Conservation (phyloP, 2,888 invertebrate species). For the Platycheirus rosarum region DNA sequence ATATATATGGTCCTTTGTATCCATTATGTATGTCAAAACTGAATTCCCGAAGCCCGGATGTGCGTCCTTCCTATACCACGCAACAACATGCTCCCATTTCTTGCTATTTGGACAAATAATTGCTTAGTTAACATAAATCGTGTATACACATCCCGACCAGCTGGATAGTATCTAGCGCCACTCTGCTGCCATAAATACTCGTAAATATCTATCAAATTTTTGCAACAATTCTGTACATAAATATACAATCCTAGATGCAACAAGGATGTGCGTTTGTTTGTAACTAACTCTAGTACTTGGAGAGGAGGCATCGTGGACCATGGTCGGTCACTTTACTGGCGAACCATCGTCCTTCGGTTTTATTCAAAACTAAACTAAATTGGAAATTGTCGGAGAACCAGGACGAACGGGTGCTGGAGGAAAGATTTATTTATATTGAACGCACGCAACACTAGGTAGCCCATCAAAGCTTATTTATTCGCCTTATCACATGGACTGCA, state of each 20-base stretch:
- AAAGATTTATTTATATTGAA: constrained; percentile 41
- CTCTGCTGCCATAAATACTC: constrained; percentile 21
- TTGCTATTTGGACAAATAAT: constrained; percentile 60
- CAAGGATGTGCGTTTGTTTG: constrained; percentile 18
- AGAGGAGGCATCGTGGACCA: background rate
- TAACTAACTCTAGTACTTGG: background rate
- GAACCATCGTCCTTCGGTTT: constrained; percentile 26
- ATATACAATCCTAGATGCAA: constrained; percentile 31
- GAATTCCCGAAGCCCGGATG: constrained; percentile 17
- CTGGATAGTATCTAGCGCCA: background rate
- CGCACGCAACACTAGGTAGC: constrained; percentile 47
- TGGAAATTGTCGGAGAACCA: constrained; percentile 16
- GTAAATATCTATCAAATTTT: constrained; percentile 68
- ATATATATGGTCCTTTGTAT: constrained; percentile 40
- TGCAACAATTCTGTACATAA: constrained; percentile 57
- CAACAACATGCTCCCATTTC: constrained; percentile 30
- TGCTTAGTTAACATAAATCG: constrained; percentile 67
- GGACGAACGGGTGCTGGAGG: background rate
- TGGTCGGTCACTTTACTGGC: background rate
- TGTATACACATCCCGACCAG: constrained; percentile 13
- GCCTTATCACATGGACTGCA: constrained; percentile 56
- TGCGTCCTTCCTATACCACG: background rate
- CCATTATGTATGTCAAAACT: constrained; percentile 54
- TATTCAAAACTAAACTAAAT: constrained; percentile 54
- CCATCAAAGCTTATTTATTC: constrained; percentile 60